A percentile compares a stretch with the other conserved stretches of the same genome.
phyloP scores from a whole-genome alignment of 2,113 vertebrate species.

The Corythornis vintsioides region DNA sequence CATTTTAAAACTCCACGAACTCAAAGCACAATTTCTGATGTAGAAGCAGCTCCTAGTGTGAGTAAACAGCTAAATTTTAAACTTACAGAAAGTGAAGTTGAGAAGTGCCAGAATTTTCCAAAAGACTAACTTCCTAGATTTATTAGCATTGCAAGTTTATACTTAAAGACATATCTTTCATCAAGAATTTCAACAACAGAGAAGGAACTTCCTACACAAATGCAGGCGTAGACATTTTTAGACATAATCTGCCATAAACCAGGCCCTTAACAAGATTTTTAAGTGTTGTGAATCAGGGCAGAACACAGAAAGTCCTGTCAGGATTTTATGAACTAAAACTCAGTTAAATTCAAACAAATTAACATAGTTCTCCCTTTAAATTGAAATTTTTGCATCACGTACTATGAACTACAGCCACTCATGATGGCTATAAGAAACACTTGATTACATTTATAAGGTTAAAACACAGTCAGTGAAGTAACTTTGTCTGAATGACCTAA shows the following conservation, averaged over 20 bases:
- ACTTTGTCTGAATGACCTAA: not conserved
- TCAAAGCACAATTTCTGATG: not conserved
- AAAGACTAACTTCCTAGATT: not conserved
- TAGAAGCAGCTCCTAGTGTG: not conserved
- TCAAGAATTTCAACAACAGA: not conserved
- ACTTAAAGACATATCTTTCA: not conserved
- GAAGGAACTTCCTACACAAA: not conserved
- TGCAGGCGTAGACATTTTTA: not conserved
- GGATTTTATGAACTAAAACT: not conserved
- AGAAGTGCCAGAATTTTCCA: not conserved
- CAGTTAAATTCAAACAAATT: not conserved
- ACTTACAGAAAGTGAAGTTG: not conserved
- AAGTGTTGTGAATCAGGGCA: not conserved
- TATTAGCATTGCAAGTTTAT: not conserved
- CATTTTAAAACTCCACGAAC: not conserved
- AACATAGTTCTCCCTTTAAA: not conserved
- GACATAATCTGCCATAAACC: not conserved
- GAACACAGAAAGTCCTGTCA: not conserved
- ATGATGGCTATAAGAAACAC: not conserved
- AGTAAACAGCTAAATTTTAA: not conserved
- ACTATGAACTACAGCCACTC: not conserved
- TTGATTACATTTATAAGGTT: not conserved
- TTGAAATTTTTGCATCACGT: not conserved
- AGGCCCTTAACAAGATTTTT: not conserved
- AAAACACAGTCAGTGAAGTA: not conserved